Conservation (phyloP, 2,113 vertebrate genomes). For the Lepisosteus osseus region DNA sequence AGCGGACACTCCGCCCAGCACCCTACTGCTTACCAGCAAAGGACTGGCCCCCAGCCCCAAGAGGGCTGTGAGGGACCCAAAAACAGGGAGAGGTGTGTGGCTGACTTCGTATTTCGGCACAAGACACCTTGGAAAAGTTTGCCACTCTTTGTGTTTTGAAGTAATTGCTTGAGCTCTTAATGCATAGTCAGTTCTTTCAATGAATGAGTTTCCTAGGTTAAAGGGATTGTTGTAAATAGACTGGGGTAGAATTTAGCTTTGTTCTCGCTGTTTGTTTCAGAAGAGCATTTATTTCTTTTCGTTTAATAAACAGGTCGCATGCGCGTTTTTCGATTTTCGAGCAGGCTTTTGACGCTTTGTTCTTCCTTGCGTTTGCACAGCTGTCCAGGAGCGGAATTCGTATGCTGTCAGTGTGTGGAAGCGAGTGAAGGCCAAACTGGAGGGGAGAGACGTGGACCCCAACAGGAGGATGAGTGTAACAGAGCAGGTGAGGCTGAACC, state of each 20-base stretch:
- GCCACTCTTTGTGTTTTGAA: too few relatives aligned
- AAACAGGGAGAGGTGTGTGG: slow-evolving; percentile 92
- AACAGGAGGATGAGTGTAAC: slow-evolving; percentile 96
- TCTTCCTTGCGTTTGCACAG: slow-evolving; percentile 46
- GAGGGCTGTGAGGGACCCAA: slow-evolving; percentile 92
- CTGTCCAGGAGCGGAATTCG: slow-evolving; percentile 97
- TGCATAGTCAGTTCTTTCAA: too few relatives aligned
- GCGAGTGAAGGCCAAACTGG: slow-evolving; percentile 96
- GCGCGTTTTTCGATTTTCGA: too few relatives aligned
- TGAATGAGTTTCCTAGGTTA: too few relatives aligned
- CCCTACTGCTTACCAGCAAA: slow-evolving; percentile 77
- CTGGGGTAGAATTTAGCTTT: too few relatives aligned
- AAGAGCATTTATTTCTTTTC: too few relatives aligned
- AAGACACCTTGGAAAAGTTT: too few relatives aligned
- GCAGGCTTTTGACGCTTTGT: too few relatives aligned
- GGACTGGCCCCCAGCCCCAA: slow-evolving; percentile 91
- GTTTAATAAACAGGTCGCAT: background rate
- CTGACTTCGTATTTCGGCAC: background rate
- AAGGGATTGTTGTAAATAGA: too few relatives aligned
- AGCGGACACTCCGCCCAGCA: slow-evolving; percentile 88
- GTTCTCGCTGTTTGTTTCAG: too few relatives aligned
- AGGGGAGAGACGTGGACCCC: slow-evolving; percentile 92
- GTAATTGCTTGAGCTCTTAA: too few relatives aligned
- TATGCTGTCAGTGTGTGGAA: slow-evolving; percentile 99
- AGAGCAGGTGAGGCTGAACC: slow-evolving; percentile 77